Evolutionary conservation across 2,888 invertebrate genomes (phyloP).

Genomic region (Rhodophaea formosa): DNA sequence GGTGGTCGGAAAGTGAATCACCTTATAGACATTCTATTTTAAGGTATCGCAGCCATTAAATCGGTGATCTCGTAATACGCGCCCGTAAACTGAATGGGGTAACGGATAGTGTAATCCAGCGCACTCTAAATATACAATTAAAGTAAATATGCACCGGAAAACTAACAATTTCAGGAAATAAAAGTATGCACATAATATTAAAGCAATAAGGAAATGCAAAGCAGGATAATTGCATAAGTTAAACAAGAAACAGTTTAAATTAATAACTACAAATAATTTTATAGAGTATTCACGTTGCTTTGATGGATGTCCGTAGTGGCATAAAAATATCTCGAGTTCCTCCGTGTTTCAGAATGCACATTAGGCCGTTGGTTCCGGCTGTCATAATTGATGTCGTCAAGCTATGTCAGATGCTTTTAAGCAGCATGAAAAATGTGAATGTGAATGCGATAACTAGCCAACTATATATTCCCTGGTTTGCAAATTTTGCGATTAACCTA

Average conservation of each 20-base stretch:
- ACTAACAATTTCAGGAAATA: not conserved
- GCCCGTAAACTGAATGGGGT: not conserved
- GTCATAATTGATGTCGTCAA: too few species aligned
- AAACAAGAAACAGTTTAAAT: not conserved
- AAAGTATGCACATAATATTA: not conserved
- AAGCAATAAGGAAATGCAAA: conserved; percentile 1
- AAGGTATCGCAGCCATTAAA: conserved; percentile 23
- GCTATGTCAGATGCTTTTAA: too few species aligned
- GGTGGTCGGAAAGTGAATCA: conserved; percentile 54
- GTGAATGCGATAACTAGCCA: too few species aligned
- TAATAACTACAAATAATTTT: too few species aligned
- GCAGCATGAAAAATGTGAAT: too few species aligned
- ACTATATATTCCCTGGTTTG: too few species aligned
- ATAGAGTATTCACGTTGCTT: too few species aligned
- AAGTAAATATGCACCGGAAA: not conserved
- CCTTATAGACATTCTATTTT: conserved; percentile 46
- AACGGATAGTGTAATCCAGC: not conserved
- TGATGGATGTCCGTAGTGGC: too few species aligned
- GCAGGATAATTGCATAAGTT: not conserved
- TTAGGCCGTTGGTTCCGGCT: too few species aligned
- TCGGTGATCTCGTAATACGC: conserved; percentile 11
- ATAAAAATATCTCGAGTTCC: too few species aligned
- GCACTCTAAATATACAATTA: not conserved
- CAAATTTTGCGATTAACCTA: too few species aligned
- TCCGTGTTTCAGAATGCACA: too few species aligned